Evolutionary conservation across 2,113 vertebrate species (phyloP).

Genomic region (Pelecanus crispus): DNA sequence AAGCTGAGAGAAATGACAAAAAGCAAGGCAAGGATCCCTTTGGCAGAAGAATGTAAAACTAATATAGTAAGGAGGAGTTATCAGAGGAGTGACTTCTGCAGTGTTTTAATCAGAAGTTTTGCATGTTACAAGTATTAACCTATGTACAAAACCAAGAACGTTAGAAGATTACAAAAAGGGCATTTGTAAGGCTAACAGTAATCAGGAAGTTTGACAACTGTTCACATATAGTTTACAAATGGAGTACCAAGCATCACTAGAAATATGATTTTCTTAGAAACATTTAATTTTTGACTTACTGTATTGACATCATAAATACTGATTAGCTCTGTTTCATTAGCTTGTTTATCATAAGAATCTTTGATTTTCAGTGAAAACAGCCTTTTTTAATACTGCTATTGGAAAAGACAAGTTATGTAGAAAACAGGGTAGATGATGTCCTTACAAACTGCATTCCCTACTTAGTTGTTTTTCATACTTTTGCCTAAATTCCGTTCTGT

Average conservation of each 20-base stretch:
- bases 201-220: not conserved
- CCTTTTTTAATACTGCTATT: not conserved
- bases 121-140: not conserved
- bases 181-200: not conserved
- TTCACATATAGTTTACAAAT: not conserved
- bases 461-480: not conserved
- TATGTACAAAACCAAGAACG: not conserved
- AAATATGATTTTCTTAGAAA: not conserved
- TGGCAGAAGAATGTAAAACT: not conserved
- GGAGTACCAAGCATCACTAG: not conserved
- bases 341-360: not conserved
- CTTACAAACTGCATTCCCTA: not conserved
- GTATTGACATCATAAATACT: not conserved
- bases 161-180: not conserved
- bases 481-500: not conserved
- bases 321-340: not conserved
- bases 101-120: not conserved
- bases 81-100: not conserved
- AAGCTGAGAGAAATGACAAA: not conserved
- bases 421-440: not conserved
- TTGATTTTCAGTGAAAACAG: not conserved
- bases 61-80: not conserved
- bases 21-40: not conserved
- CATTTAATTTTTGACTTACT: not conserved
- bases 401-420: not conserved